Conservation (phyloP, 2,113 vertebrate genomes). For the Melanerpes formicivorus region DNA sequence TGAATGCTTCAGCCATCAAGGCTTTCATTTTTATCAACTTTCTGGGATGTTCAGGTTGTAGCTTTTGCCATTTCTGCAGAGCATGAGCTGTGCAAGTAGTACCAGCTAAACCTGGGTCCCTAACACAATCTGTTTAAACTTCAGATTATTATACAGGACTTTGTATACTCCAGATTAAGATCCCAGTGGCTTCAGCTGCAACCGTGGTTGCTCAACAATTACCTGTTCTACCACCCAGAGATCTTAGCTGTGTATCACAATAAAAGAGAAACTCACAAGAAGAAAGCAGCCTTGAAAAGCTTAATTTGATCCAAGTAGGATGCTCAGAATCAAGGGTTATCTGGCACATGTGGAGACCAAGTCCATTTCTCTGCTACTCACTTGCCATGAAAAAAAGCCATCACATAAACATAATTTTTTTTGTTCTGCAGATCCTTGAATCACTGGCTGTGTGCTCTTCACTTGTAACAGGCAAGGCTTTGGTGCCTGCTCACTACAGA, state of each 20-base stretch:
- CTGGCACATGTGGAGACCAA: not conserved
- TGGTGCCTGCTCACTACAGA: not conserved
- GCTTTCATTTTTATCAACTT: constrained; percentile 2
- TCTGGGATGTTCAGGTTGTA: not conserved
- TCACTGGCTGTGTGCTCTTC: not conserved
- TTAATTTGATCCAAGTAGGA: not conserved
- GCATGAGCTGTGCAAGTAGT: not conserved
- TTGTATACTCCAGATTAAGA: not conserved
- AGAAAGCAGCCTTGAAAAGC: constrained; percentile 4
- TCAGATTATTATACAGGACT: not conserved
- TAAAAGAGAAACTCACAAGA: not conserved
- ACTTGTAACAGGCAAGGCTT: not conserved
- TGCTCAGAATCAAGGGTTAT: not conserved
- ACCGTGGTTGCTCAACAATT: not conserved
- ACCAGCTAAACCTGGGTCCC: not conserved
- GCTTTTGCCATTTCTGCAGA: not conserved
- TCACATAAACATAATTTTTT: not conserved
- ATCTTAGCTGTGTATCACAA: not conserved
- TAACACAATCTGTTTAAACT: constrained; percentile 6
- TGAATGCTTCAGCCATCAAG: constrained; percentile 10
- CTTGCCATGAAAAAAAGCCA: not conserved
- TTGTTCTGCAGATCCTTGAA: not conserved
- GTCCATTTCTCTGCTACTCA: not conserved
- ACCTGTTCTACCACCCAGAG: not conserved
- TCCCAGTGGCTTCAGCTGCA: not conserved